A percentile compares a stretch with the other conserved stretches of the same genome.
phyloP scores from a whole-genome alignment of 1,140 invertebrate genomes.

The Bathynomus jamesi region DNA sequence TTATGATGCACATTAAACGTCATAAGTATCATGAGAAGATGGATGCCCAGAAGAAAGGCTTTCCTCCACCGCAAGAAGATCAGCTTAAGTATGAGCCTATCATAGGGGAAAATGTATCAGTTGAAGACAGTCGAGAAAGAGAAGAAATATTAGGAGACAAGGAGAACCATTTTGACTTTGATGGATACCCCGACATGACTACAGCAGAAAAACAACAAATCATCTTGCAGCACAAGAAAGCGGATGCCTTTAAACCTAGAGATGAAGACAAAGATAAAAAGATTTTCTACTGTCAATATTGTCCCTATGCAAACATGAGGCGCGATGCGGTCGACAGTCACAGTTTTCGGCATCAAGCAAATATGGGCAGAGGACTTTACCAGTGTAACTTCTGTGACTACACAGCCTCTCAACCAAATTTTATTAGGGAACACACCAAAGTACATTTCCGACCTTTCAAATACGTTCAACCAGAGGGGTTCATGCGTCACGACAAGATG shows the following conservation, averaged over 20 bases:
- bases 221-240: slow-evolving; percentile 42
- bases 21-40: slow-evolving; percentile 49
- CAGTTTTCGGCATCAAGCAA: slow-evolving; percentile 59
- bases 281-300: slow-evolving; percentile 57
- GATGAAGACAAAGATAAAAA: slow-evolving; percentile 42
- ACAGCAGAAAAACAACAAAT: slow-evolving; percentile 40
- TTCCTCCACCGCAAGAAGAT: slow-evolving; percentile 16
- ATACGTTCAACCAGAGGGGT: slow-evolving; percentile 34
- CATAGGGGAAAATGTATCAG: slow-evolving; percentile 11
- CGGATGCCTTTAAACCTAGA: slow-evolving; percentile 36
- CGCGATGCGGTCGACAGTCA: slow-evolving; percentile 67
- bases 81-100: slow-evolving; percentile 26
- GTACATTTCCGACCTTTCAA: slow-evolving; percentile 55
- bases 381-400: slow-evolving; percentile 77
- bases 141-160: slow-evolving; percentile 8
- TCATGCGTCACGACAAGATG: slow-evolving; percentile 29
- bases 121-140: slow-evolving; percentile 4
- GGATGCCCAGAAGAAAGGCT: slow-evolving; percentile 25
- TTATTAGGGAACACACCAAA: slow-evolving; percentile 68
- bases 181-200: slow-evolving; percentile 41
- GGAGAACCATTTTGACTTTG: slow-evolving; percentile 21
- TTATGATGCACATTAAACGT: slow-evolving; percentile 66
- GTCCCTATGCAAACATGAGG: slow-evolving; percentile 65
- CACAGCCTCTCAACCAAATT: slow-evolving; percentile 64
- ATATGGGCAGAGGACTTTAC: slow-evolving; percentile 52